Base-by-base conservation (phyloP, 92 coral and sea anemone species). In the Actinernus sp. region DNA sequence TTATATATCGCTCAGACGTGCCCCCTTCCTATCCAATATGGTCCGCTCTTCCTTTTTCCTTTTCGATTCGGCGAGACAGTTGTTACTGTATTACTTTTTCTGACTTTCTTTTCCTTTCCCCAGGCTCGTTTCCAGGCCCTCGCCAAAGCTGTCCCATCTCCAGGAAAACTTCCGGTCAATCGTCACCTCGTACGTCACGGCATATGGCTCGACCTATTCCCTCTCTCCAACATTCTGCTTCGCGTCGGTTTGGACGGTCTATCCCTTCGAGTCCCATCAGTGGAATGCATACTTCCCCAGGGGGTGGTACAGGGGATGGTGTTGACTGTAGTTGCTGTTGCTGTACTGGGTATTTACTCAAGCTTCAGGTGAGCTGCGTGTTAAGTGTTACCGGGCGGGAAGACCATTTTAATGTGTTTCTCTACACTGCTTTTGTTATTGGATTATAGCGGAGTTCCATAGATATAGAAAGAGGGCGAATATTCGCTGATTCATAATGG, bases 311-410 rank as follows among this genome's bases (percentile, higher is more conserved):
- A 64, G 59, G 2, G 72, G 48, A 64, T 8, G 59, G 49, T 5
- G 14, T 10, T 3, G 78, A 61, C 12, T 93, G 98, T 24, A 40
- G 49, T 1, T 93, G 98, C 53, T 93, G 98, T 51, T 93, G 98
- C 45, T 93, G 98, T 41, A 73, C 78, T 50, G 91, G 82, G 27
- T 82, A 83, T 48, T 74, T 93, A 20, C 68, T 93, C 24, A 93
- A 93, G 63, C 78, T 93, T 10, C 98, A 93, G 98, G 98, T 87
- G 60, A 26, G 22, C n/a, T n/a, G n/a, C n/a, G n/a, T n/a, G n/a
- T n/a, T n/a, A n/a, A n/a, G n/a, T n/a, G n/a, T n/a, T n/a, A n/a
- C n/a, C n/a, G n/a, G n/a, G n/a, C n/a, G n/a, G n/a, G n/a, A n/a
- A n/a, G n/a, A n/a, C n/a, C n/a, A n/a, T n/a, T n/a, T n/a, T n/a